Evolutionary conservation across 64 coral and sea anemone genomes (phyloP), one percentile per base, ranked within the genome.

Genomic region (Astreopora myriophthalma): DNA sequence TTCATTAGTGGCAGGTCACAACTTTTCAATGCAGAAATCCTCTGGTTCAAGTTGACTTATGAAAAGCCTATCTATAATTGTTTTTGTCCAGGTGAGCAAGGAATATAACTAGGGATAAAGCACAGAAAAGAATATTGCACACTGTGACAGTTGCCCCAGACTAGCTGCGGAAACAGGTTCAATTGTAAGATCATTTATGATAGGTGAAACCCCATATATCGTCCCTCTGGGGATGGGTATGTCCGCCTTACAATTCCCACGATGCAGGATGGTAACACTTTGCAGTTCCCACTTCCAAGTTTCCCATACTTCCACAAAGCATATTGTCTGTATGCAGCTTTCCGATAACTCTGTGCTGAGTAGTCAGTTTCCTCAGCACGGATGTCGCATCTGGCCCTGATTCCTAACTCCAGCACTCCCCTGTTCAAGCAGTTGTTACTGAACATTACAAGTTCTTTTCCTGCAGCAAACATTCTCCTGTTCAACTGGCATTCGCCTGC

Each of bases 241-340:
- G 22, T 25, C 26, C 29, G 65, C 22, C 65, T 25, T 28, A 69
- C 29, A 28, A 25, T 2, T 69, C 25, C 25, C 29, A 28, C 65
- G 3, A 69, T 11, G 29, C 65, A 69, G 29, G 65, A 69, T 28
- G 65, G 65, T 25, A 69, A 69, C 29, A 46, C 11, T 46, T 46
- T 46, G 4, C 42, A 11, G 11, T 46, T 46, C 42, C 42, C 30
- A 17, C 80, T 69, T 28, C 65, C 65, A 1, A 69, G 65, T 69
- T 69, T 69, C 4, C 65, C 65, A 68, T 73, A 74, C 34, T 48
- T 57, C 85, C 85, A 87, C 67, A 72, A 58, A 20, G 71, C 27
- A 67, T 73, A 87, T 74, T 73, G 66, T 22, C 70, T 8, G 66
- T 87, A 87, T 31, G 68, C 85, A 1, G 85, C 85, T 48, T 73